phyloP scores from a whole-genome alignment of 2,113 vertebrate species.

The Nothocercus nigrocapillus region DNA sequence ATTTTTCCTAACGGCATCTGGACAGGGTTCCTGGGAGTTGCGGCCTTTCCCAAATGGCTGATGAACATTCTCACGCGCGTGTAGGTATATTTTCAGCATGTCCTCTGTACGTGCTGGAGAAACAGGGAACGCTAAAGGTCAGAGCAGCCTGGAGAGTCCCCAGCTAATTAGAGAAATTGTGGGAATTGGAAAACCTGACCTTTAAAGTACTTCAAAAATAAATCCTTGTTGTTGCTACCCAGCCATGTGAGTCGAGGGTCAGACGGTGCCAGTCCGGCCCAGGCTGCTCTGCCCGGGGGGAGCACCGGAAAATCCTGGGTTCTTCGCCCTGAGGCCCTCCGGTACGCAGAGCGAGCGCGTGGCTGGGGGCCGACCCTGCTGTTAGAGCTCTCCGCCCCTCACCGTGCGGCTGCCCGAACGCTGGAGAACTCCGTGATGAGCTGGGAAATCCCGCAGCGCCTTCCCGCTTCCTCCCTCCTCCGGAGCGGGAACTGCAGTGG shows the following conservation, averaged over 20 bases:
- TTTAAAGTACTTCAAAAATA: background rate
- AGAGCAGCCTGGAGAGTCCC: background rate
- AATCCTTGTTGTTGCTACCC: background rate
- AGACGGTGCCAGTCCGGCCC: background rate
- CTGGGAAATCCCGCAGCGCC: background rate
- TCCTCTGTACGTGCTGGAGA: background rate
- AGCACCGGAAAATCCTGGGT: no score
- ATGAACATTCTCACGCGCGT: rapidly evolving
- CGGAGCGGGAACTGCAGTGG: background rate
- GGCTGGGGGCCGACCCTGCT: background rate
- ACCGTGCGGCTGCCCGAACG: background rate
- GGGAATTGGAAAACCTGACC: background rate
- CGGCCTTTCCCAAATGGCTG: background rate
- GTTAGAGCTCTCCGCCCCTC: no score
- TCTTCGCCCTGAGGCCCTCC: no score
- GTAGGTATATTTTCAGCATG: background rate
- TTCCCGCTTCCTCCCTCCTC: background rate
- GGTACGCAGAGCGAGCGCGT: no score
- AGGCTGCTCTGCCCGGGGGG: background rate
- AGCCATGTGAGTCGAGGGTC: rapidly evolving
- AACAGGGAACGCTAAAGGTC: background rate
- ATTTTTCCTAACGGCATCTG: background rate
- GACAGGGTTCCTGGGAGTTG: background rate
- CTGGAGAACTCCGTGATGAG: background rate
- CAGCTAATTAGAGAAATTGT: background rate